Base-by-base conservation (phyloP, 2,113 vertebrate genomes). In the Eonycteris spelaea region DNA sequence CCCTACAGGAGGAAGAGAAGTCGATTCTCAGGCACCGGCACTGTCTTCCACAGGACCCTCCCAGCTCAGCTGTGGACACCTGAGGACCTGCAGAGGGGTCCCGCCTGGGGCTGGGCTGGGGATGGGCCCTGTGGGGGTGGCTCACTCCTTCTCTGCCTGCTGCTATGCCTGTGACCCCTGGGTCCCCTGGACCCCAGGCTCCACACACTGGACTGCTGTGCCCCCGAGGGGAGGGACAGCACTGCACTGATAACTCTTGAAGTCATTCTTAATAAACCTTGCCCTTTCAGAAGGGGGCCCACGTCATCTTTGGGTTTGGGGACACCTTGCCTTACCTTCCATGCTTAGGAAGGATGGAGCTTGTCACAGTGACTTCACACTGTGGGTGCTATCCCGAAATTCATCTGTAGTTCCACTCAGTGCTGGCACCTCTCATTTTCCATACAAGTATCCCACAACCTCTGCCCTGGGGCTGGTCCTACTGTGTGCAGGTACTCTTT, bases 1-100 rank as follows among this genome's bases (percentile, higher is more conserved):
- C 53, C 71, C 77, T 1, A 3, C 79, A 97, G 65, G 95, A 98
- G 91, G 97, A 98, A 9, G 98, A 98, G 21, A 98, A 98, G 95
- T 94, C 95, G 0, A 3, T 35, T 55, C 95, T 98, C 6, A 89
- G 98, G 33, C 98, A 97, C 14, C 98, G 98, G 53, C 95, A 2
- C 22, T 82, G 40, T 19, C 18, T 48, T 24, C 92, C 97, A 7
- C 95, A 91, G 79, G 96, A 96, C 18, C 35, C 83, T 12, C n/a
- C 97, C 8, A 12, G 91, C 61, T 43, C 92, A 0, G 55, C 86
- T 2, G 14, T 53, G 0, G 96, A 97, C 1, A 11, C 97, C 93
- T 98, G 91, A 97, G 91, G 87, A 79, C 89, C 40, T 94, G 28
- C 0, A 4, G 28, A 55, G 53, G 40, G 53, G 30, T 18, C 24